Conservation (phyloP, 1,140 invertebrate species). For the Panagrolaimus sp. region DNA sequence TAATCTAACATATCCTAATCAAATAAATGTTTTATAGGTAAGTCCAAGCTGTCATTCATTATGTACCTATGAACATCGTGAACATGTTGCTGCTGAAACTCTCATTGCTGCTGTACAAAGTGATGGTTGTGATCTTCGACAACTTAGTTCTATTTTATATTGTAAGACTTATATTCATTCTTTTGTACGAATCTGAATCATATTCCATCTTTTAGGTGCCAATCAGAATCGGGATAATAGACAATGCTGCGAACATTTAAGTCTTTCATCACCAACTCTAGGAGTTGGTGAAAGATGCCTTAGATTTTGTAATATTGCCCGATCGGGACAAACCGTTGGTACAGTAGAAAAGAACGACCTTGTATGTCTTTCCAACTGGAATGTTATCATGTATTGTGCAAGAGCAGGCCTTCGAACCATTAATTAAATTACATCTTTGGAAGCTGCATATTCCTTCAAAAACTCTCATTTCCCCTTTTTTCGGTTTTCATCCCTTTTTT, state of each 20-base stretch:
- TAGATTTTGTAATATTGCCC: conserved; percentile 51
- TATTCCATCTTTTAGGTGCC: too few species aligned
- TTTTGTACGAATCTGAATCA: too few species aligned
- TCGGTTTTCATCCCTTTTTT: not conserved
- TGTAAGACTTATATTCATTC: too few species aligned
- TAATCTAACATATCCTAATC: not conserved
- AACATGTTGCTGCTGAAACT: conserved; percentile 47
- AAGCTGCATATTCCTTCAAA: not conserved
- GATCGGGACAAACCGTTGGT: conserved; percentile 33
- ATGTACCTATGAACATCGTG: conserved; percentile 51
- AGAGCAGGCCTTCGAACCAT: conserved; percentile 47
- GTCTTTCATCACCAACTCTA: conserved; percentile 35
- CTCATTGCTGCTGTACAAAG: conserved; percentile 47
- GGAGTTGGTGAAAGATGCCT: conserved; percentile 50
- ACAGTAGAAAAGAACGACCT: conserved; percentile 46
- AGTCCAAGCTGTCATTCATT: conserved; percentile 44
- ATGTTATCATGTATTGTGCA: conserved; percentile 53
- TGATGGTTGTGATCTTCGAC: conserved; percentile 46
- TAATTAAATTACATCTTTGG: not conserved
- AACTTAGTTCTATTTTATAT: conserved; percentile 42
- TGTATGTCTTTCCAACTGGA: conserved; percentile 51
- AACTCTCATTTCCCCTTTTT: not conserved
- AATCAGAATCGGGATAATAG: conserved; percentile 52
- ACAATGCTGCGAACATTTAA: conserved; percentile 40
- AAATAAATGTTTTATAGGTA: conserved; percentile 22